Evolutionary conservation across 2,113 vertebrate genomes (phyloP).

Genomic region (Oreochromis tanganicae): DNA sequence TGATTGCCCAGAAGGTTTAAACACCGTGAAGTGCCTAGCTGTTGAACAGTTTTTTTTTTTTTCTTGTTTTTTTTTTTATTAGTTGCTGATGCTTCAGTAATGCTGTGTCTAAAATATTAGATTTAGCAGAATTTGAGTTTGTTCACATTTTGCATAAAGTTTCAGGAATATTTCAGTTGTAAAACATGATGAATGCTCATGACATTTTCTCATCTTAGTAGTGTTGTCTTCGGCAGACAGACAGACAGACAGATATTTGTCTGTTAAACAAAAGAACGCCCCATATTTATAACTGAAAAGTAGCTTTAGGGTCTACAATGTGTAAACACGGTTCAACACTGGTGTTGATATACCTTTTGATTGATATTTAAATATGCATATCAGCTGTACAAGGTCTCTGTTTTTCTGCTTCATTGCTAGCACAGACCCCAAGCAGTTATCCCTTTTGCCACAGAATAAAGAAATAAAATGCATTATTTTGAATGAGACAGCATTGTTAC

Average conservation of each 20-base stretch:
- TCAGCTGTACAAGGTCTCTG: not conserved
- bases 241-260: not conserved
- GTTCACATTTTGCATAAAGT: not conserved
- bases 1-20: not conserved
- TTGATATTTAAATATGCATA: not conserved
- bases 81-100: not conserved
- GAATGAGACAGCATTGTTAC: not conserved
- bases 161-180: not conserved
- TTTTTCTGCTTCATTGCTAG: not conserved
- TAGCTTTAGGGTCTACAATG: not conserved
- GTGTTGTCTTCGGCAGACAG: not conserved
- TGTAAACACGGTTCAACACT: not conserved
- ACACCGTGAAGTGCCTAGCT: not conserved
- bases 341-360: not conserved
- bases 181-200: not conserved
- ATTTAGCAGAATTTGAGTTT: not conserved
- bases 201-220: not conserved
- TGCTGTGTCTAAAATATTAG: not conserved
- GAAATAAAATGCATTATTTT: not conserved
- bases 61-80: accelerated
- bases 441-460: not conserved
- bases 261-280: not conserved
- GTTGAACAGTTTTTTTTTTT: not conserved
- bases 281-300: not conserved
- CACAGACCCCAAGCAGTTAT: not conserved